phyloP scores from a whole-genome alignment of 1,140 invertebrate genomes.

The Diachasmimorpha longicaudata region DNA sequence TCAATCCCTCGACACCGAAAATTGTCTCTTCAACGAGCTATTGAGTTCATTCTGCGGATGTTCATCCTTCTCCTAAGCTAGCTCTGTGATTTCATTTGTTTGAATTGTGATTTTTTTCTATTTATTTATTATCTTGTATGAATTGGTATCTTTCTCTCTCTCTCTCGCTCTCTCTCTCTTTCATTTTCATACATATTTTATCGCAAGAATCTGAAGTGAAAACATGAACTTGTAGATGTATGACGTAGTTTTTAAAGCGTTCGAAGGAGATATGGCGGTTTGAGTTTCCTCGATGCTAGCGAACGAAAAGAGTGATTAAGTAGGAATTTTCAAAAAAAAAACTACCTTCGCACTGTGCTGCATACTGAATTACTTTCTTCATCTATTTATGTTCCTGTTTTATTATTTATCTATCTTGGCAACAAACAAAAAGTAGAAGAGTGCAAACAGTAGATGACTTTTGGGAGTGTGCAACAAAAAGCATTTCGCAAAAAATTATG shows the following conservation, averaged over 20 bases:
- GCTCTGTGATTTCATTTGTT: conserved; percentile 12
- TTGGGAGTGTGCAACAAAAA: conserved; percentile 6
- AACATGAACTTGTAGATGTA: conserved; percentile 34
- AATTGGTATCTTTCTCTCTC: conserved; percentile 30
- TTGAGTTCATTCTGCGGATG: background rate
- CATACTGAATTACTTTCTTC: conserved; percentile 1
- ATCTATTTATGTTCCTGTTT: conserved; percentile 7
- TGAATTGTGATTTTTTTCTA: background rate
- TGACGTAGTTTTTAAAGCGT: conserved; percentile 18
- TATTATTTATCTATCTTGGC: background rate
- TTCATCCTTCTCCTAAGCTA: background rate
- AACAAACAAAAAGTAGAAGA: conserved; percentile 6
- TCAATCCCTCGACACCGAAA: background rate
- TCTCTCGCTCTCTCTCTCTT: conserved; percentile 18
- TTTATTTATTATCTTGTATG: conserved; percentile 21
- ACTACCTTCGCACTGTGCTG: conserved; percentile 3
- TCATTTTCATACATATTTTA: conserved; percentile 12
- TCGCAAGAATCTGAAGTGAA: conserved; percentile 10
- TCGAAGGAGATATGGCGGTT: background rate
- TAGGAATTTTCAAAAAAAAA: conserved; percentile 14
- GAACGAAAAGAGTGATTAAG: conserved; percentile 20
- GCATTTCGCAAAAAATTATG: conserved; percentile 20
- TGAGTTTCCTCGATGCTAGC: conserved; percentile 8
- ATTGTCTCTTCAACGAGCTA: background rate
- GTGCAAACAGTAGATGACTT: conserved; percentile 17